A percentile compares a stretch with the other conserved stretches of the same genome.
Conservation (phyloP, 2,888 invertebrate genomes). For the Zygothrica quintamaculata region DNA sequence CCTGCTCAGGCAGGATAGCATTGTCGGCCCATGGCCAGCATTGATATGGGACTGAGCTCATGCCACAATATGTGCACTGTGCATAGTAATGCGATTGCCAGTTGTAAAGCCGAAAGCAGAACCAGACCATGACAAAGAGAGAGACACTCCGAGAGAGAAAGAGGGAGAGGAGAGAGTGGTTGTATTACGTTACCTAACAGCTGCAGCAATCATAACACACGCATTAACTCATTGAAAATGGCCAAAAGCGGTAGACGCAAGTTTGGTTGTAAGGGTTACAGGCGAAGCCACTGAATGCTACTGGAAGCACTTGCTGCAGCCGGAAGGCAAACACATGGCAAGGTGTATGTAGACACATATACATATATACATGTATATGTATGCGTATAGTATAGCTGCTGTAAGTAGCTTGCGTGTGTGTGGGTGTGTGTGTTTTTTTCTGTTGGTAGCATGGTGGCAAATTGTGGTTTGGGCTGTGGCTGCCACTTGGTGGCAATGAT, state of each 20-base stretch:
- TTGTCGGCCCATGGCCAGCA: conserved; percentile 35
- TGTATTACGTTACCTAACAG: conserved; percentile 21
- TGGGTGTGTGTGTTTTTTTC: too few relatives aligned
- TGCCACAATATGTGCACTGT: conserved; percentile 53
- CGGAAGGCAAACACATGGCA: conserved; percentile 71
- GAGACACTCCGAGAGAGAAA: not conserved
- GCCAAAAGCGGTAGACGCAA: not conserved
- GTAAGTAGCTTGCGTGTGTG: too few relatives aligned
- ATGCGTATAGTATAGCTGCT: too few relatives aligned
- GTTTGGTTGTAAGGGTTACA: conserved; percentile 7
- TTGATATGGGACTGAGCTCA: conserved; percentile 48
- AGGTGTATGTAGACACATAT: conserved; percentile 1
- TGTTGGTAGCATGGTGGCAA: not conserved
- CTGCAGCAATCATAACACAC: conserved; percentile 47
- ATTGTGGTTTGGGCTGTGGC: conserved; percentile 29
- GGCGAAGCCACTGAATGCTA: conserved; percentile 13
- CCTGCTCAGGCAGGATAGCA: conserved; percentile 30
- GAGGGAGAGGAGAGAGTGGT: not conserved
- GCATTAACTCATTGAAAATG: conserved; percentile 55
- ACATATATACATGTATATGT: too few relatives aligned
- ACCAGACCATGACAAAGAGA: conserved; percentile 6
- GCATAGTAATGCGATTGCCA: conserved; percentile 76
- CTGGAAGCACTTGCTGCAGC: too few relatives aligned
- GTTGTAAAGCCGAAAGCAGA: conserved; percentile 36
- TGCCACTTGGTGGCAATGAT: conserved; percentile 57